Evolutionary conservation across 2,797 vertebrate species (phyloP).

Genomic region (Merluccius polli): DNA sequence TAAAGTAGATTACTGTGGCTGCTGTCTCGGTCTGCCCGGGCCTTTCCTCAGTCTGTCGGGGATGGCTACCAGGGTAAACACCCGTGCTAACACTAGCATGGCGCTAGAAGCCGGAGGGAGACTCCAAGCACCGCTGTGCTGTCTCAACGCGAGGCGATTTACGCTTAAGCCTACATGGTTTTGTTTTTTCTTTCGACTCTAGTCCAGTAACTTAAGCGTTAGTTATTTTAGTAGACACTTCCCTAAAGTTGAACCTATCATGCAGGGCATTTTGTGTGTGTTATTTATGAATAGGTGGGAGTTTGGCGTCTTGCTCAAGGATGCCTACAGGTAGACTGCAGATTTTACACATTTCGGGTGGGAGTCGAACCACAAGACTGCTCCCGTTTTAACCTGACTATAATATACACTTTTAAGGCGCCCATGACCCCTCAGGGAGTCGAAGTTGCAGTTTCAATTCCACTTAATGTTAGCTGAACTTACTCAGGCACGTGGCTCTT

Average conservation of each 20-base stretch:
- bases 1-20: conserved; percentile 58
- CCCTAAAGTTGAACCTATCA: background rate
- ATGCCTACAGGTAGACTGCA: background rate
- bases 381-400: background rate
- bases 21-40: conserved; percentile 13
- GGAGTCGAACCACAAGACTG: background rate
- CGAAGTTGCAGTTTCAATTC: too few relatives aligned
- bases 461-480: too few relatives aligned
- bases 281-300: background rate
- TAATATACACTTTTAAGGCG: too few relatives aligned
- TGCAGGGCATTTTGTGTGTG: background rate
- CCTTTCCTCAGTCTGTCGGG: conserved; percentile 30
- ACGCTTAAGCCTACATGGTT: background rate
- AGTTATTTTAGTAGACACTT: background rate
- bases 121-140: too few relatives aligned
- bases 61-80: background rate
- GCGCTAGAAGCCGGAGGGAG: background rate
- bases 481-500: too few relatives aligned
- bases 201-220: background rate
- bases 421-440: background rate
- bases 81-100: too few relatives aligned
- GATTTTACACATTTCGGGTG: background rate
- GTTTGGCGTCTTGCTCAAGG: background rate
- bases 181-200: background rate
- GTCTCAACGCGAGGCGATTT: background rate